Conservation (phyloP, 64 coral and sea anemone species). For the Porites lutea region DNA sequence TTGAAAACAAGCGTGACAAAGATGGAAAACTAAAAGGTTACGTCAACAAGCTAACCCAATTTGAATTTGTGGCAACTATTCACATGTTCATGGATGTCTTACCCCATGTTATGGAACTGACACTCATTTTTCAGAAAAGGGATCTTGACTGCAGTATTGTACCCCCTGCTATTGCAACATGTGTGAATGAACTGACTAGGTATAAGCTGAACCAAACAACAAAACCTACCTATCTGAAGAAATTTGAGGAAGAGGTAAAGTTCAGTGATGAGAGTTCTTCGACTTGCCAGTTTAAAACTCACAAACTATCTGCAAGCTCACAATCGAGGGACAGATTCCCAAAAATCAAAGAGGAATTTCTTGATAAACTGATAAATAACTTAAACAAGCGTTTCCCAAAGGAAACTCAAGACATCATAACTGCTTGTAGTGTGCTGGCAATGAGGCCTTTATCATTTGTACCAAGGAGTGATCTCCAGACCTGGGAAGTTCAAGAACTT, state of each 20-base stretch:
- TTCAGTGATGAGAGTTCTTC: not conserved
- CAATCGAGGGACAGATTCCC: slow-evolving; percentile 46
- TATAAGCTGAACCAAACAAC: not conserved
- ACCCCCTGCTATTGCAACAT: slow-evolving; percentile 17
- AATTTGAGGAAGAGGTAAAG: not conserved
- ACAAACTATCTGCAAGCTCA: not conserved
- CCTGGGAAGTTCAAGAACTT: slow-evolving; percentile 25
- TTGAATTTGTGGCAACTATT: slow-evolving; percentile 61
- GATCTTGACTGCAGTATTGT: not conserved
- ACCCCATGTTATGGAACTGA: slow-evolving; percentile 54
- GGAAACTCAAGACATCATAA: slow-evolving; percentile 42
- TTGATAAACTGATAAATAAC: slow-evolving; percentile 40
- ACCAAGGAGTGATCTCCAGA: slow-evolving; percentile 9
- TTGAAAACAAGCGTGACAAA: slow-evolving; percentile 48
- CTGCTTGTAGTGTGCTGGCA: slow-evolving; percentile 38
- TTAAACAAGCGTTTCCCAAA: slow-evolving; percentile 50
- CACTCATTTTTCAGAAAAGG: slow-evolving; percentile 63
- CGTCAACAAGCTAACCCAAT: slow-evolving; percentile 55
- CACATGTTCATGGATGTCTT: slow-evolving; percentile 61
- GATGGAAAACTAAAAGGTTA: slow-evolving; percentile 59
- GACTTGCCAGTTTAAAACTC: not conserved
- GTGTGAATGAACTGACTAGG: slow-evolving; percentile 25
- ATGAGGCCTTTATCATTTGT: slow-evolving; percentile 61
- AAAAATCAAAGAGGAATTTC: slow-evolving; percentile 41
- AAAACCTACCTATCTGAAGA: slow-evolving; percentile 19